Conservation (phyloP, 1,140 invertebrate species). For the Campodea augens region DNA sequence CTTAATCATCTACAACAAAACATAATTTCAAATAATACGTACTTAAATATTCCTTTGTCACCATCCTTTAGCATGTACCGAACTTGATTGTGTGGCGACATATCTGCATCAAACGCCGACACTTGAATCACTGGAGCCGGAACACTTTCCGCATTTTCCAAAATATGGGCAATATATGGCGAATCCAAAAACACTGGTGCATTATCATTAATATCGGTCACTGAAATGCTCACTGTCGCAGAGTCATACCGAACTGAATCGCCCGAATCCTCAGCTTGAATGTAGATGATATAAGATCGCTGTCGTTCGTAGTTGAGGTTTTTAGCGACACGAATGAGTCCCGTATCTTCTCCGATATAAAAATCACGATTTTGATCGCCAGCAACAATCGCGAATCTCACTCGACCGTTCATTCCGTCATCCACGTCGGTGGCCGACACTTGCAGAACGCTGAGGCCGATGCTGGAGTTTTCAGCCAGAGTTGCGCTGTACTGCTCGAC, state of each 20-base stretch:
- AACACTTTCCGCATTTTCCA: slow-evolving; percentile 49
- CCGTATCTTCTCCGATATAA: slow-evolving; percentile 71
- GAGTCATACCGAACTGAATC: slow-evolving; percentile 30
- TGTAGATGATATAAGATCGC: slow-evolving; percentile 55
- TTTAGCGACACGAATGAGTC: slow-evolving; percentile 69
- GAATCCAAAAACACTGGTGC: slow-evolving; percentile 77
- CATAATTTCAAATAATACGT: too few species aligned
- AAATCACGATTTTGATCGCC: slow-evolving; percentile 83
- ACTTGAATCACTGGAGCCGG: slow-evolving; percentile 55
- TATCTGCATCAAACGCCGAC: slow-evolving; percentile 70
- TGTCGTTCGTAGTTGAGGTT: slow-evolving; percentile 81
- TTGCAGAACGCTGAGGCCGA: slow-evolving; percentile 64
- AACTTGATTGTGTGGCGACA: slow-evolving; percentile 74
- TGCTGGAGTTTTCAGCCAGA: slow-evolving; percentile 79
- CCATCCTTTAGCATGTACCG: slow-evolving; percentile 83
- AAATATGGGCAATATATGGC: slow-evolving; percentile 76
- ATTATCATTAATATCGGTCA: slow-evolving; percentile 90
- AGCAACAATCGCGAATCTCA: slow-evolving; percentile 67
- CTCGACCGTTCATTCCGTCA: slow-evolving; percentile 66
- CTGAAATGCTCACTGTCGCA: slow-evolving; percentile 29
- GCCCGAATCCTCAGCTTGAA: slow-evolving; percentile 75
- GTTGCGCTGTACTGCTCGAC: slow-evolving; percentile 69
- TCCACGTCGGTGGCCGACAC: slow-evolving; percentile 83
- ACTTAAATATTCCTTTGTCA: slow-evolving; percentile 66
- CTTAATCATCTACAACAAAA: too few species aligned